These are phyloP conservation scores for Cephalopachus bancanus DNA, from an alignment of 2,797 vertebrate species.

Conservation along the genomic window DNA sequence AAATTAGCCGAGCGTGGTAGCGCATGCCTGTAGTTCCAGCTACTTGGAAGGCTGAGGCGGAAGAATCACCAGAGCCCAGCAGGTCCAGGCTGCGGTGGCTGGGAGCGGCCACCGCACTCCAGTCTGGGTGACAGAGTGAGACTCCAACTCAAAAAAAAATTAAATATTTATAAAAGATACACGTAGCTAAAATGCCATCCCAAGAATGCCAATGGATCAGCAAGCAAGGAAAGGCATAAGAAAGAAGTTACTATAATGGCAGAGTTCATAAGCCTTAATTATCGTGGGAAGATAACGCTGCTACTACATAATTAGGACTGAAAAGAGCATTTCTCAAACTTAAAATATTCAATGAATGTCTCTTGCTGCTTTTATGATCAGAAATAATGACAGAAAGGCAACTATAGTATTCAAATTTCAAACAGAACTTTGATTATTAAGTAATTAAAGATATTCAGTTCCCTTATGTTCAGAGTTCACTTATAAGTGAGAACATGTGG, in stretches of 20 bases:
- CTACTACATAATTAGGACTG: neutral
- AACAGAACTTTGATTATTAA: neutral
- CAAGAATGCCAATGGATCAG: neutral
- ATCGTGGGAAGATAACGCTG: neutral
- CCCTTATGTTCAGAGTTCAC: neutral
- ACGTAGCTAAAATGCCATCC: neutral
- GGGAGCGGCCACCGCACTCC: too few species aligned
- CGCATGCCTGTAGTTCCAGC: too few species aligned
- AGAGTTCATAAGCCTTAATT: conserved; percentile 14
- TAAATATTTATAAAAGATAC: too few species aligned
- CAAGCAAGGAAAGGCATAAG: neutral
- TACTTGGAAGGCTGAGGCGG: too few species aligned
- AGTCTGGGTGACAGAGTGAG: too few species aligned
- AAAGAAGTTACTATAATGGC: neutral
- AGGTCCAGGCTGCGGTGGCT: too few species aligned
- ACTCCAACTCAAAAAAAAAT: too few species aligned
- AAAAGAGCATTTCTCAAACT: neutral
- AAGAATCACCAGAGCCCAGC: too few species aligned
- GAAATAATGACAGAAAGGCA: conserved; percentile 1
- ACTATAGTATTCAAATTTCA: neutral
- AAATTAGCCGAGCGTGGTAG: too few species aligned
- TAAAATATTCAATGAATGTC: neutral
- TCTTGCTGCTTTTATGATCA: neutral
- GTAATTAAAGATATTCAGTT: neutral
- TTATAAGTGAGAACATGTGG: too few species aligned